Base-by-base conservation (phyloP, 2,797 vertebrate genomes). In the Prionace glauca region DNA sequence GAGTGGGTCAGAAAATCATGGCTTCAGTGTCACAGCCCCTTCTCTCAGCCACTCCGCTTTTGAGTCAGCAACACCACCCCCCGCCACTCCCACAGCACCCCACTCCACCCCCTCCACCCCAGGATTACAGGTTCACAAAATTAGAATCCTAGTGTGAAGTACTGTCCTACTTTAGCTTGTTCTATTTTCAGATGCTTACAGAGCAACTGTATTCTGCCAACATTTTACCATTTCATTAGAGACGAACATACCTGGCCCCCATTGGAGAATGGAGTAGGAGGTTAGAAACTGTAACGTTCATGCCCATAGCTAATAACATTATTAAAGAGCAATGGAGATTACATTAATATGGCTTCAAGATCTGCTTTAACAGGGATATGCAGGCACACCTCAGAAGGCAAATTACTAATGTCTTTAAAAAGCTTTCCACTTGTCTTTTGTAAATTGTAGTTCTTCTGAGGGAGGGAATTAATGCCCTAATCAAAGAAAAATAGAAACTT, bases 211-310 rank as follows among this genome's bases (percentile, higher is more conserved):
- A 26, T 60, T 56, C 86, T 50, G 86, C 26, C 86, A 88, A 88
- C 12, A 60, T 26, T 26, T 88, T 29, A 22, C 26, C 45, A 60
- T 88, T 88, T 50, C 50, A 56, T 56, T 14, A 60, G 50, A 14
- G 11, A 29, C 50, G 60, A 60, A 88, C 50, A 56, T 88, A 50
- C 2, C 24, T 56, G 16, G 79, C 20, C 18, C 36, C 9, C 20
- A 18, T 4, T 84, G 16, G 14, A 7, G 18, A 26, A 29, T 88
- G 86, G 81, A 45, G 20, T 18, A 24, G 8, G 36, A 0, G 14
- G 62, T 56, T 94, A 96, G 97, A 72, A 93, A 67, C 65, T 93
- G 90, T 16, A n/a, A 69, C 45, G 9, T 72, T 94, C 92, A 94
- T 50, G 9, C 41, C 4, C 67, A 50, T 11, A 72, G 26, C 0